These are phyloP conservation scores for Acanthosepion esculentum DNA, from an alignment of 2,888 invertebrate genomes.

Conservation along the genomic window DNA sequence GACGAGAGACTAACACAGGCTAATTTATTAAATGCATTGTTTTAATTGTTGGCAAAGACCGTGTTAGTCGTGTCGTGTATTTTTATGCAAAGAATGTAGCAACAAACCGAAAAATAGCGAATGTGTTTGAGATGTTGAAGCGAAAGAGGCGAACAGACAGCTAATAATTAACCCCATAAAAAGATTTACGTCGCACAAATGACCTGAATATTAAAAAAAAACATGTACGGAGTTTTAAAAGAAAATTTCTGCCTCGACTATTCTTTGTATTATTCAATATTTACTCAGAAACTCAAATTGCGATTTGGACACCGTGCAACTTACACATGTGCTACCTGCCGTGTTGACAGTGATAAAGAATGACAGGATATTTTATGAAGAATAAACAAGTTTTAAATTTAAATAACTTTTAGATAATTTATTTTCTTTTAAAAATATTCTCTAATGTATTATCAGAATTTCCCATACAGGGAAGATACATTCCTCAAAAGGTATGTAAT, in stretches of 20 bases:
- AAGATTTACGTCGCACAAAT: not conserved
- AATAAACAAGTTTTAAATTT: too few species aligned
- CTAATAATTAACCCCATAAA: not conserved
- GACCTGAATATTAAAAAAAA: not conserved
- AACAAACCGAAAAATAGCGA: not conserved
- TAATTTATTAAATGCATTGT: too few species aligned
- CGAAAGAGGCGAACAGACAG: not conserved
- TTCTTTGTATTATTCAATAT: not conserved
- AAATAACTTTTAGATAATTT: too few species aligned
- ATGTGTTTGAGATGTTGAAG: not conserved
- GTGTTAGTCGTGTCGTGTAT: not conserved
- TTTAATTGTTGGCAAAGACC: not conserved
- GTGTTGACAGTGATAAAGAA: too few species aligned
- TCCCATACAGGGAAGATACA: too few species aligned
- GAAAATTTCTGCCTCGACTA: not conserved
- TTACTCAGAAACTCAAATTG: not conserved
- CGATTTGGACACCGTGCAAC: not conserved
- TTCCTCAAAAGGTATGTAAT: too few species aligned
- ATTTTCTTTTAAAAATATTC: too few species aligned
- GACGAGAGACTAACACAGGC: too few species aligned
- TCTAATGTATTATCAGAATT: too few species aligned
- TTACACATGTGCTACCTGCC: not conserved
- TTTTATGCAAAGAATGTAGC: not conserved
- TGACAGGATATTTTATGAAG: too few species aligned
- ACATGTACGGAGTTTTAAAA: too few species aligned